These are phyloP conservation scores for Ochropacha duplaris DNA, from an alignment of 2,888 invertebrate species.

Conservation along the genomic window DNA sequence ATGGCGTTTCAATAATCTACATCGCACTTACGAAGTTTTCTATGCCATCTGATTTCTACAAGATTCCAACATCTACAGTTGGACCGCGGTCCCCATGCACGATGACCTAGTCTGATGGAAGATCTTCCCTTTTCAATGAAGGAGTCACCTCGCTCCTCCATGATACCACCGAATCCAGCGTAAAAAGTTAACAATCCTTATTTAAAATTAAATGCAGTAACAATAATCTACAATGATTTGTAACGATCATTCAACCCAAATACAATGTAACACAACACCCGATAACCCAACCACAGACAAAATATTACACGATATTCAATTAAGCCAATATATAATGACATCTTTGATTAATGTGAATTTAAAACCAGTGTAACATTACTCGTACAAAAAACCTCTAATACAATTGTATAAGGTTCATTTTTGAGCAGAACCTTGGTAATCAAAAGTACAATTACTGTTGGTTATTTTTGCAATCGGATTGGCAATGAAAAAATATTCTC, in stretches of 20 bases:
- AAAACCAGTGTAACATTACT: background rate
- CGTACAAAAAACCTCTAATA: background rate
- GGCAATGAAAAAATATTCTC: background rate
- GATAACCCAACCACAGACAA: conserved; percentile 28
- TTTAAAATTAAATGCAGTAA: background rate
- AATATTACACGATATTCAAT: conserved; percentile 29
- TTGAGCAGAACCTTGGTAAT: background rate
- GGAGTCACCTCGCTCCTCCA: too few species aligned
- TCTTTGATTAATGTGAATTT: conserved; percentile 23
- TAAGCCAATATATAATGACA: conserved; percentile 27
- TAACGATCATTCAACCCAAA: conserved; percentile 41
- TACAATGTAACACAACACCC: conserved; percentile 29
- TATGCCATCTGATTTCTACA: too few species aligned
- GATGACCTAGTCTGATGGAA: too few species aligned
- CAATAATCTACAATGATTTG: conserved; percentile 24
- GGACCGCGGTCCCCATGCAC: too few species aligned
- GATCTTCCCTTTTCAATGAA: too few species aligned
- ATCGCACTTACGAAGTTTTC: too few species aligned
- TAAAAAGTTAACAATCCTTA: background rate
- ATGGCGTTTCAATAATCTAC: too few species aligned
- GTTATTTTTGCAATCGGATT: background rate
- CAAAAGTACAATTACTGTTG: background rate
- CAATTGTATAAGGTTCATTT: background rate
- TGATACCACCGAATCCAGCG: background rate
- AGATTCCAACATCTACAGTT: too few species aligned